Conservation (phyloP, 2,113 vertebrate species). For the Strix aluco region DNA sequence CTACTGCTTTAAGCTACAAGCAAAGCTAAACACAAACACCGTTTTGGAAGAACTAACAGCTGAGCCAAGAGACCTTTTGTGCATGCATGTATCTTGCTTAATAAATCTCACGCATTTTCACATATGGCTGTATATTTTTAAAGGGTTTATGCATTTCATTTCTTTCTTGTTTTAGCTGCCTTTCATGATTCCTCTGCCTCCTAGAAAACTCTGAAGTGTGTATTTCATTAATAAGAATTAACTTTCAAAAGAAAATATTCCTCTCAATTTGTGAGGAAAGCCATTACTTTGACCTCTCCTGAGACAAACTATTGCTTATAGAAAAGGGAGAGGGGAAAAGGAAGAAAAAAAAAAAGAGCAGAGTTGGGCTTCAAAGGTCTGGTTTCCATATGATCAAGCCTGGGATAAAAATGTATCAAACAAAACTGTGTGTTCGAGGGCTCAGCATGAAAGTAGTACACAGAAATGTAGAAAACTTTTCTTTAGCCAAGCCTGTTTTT, state of each 20-base stretch:
- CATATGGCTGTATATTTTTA: neutral
- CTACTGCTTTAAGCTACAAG: neutral
- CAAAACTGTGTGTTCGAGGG: neutral
- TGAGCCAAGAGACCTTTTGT: slow-evolving; percentile 4
- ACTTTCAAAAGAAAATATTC: neutral
- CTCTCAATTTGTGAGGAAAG: neutral
- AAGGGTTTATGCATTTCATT: neutral
- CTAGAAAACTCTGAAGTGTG: neutral
- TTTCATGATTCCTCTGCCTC: neutral
- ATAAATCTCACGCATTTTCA: neutral
- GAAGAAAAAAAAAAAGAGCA: neutral
- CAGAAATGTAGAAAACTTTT: neutral
- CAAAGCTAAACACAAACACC: neutral
- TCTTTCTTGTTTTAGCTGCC: neutral
- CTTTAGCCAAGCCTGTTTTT: neutral
- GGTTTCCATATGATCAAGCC: neutral
- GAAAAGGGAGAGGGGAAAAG: neutral
- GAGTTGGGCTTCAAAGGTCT: neutral
- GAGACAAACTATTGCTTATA: neutral
- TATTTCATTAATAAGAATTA: neutral
- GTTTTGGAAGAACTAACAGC: neutral
- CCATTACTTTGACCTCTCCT: neutral
- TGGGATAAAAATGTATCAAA: neutral
- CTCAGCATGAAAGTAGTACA: neutral
- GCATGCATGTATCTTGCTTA: neutral